Evolutionary conservation across 2,113 vertebrate species (phyloP), one percentile per base, ranked within the genome.

Genomic region (Bubalus kerabau): DNA sequence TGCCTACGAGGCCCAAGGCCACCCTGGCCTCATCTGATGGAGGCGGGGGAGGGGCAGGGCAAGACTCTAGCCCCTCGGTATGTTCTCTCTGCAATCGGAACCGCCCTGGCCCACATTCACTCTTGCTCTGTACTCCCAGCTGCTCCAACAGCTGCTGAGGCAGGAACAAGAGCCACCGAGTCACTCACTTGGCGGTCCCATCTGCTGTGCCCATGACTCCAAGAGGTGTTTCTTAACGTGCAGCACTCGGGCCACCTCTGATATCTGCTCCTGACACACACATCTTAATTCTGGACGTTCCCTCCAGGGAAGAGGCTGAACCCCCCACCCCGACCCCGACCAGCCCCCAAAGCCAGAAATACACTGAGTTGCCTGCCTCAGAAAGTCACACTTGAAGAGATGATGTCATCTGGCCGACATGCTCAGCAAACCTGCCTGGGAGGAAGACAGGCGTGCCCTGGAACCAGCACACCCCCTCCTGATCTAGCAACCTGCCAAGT

Each of bases 141-240:
- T 9, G 62, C 64, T 12, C 32, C 11, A 9, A 5, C 1, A 14
- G 48, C 13, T 7, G 5, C 36, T 2, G 2, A 19, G 62, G 36
- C 62, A 7, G 43, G 50, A 71, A 24, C 52, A 14, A 1, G 50
- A 26, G 23, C 59, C 8, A 43, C 48, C 0, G 2, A 1, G 62
- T 30, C 28, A 36, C 85, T 48, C 6, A 3, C 76, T 6, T 0
- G 1, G 36, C 11, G 30, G 54, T 12, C 78, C 43, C 9, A 74
- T 13, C 78, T 4, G 28, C 24, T 11, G 24, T 17, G 1, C 60
- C 17, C 17, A 26, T 1, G 1, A 14, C n/a, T 7, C 26, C 4
- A 14, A 26, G 43, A 62, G 36, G 43, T 0, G 7, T 30, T 56
- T 74, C 21, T 74, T 17, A 78, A 74, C 5, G 6, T 2, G 0